Evolutionary conservation across 2,113 vertebrate genomes (phyloP), one percentile per base, ranked within the genome.

Genomic region (Pelodiscus sinensis): DNA sequence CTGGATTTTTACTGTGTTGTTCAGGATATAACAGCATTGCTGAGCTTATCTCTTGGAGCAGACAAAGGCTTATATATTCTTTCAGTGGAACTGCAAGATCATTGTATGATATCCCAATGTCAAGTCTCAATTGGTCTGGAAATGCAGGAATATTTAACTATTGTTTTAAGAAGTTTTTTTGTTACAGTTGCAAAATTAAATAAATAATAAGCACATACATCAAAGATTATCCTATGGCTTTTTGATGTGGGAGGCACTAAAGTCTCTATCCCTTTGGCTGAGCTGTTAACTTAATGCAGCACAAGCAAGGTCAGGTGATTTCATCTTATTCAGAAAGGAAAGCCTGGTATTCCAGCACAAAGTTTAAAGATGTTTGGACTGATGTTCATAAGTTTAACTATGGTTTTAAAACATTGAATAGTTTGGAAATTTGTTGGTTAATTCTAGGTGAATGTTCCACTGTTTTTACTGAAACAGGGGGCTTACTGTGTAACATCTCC

Each of bases 1-100:
- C 86, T 91, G 88, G 81, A 93, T 97, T 96, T 97, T 96, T 94
- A 92, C 92, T 94, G 80, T 0, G 13, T 83, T 90, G 31, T 50
- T 85, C n/a, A 0, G 10, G 81, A 92, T 0, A 0, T 44, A 79
- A 62, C 51, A 21, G 22, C 58, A 86, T 65, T 56, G 27, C 71
- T 57, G 75, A 86, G 35, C n/a, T n/a, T 65, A 88, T 79, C 65
- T 90, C 73, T 81, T 95, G 92, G 60, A 93, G 89, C 92, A 93
- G 85, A 88, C 57, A 55, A 82, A 85, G 80, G 50, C 71, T 82
- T 29, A 3, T 81, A 44, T 86, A 90, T 92, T 89, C 58, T 88
- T 89, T 86, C 54, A 58, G 84, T 1, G 0, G 31, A 65, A 86
- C 51, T 75, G 79, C 60, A 68, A 14, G 79, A 16, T 82, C 35